phyloP scores from a whole-genome alignment of 2,888 invertebrate genomes.

The Tinea pellionella region DNA sequence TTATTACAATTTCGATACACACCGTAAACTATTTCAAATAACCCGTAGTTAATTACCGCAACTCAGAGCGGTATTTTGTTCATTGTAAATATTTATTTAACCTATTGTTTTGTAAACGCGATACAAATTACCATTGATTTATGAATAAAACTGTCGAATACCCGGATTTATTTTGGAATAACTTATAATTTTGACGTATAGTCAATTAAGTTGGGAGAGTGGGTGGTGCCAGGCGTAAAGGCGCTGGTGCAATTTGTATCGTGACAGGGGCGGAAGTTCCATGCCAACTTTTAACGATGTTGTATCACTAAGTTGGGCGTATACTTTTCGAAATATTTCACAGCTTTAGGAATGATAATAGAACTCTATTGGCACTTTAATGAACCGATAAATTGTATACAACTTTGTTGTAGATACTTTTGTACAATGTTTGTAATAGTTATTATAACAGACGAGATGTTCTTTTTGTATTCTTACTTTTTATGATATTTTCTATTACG shows the following conservation, averaged over 20 bases:
- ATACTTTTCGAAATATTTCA: constrained; percentile 11
- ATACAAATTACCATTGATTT: neutral
- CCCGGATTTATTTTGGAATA: neutral
- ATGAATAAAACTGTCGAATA: neutral
- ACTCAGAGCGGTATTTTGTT: neutral
- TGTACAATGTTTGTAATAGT: neutral
- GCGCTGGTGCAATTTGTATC: constrained; percentile 53
- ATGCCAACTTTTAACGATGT: constrained; percentile 15
- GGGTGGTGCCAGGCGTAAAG: constrained; percentile 27
- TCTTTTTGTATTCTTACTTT: neutral
- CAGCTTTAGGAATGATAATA: constrained; percentile 7
- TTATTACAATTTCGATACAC: neutral
- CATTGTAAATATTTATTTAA: neutral
- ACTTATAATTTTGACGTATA: constrained; percentile 51
- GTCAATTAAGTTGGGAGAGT: constrained; percentile 51
- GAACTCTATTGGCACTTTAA: constrained; percentile 13
- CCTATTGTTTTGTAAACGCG: neutral
- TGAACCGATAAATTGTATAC: constrained; percentile 11
- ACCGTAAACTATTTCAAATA: neutral
- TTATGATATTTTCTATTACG: too few species aligned
- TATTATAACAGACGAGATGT: neutral
- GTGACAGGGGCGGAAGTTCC: constrained; percentile 34
- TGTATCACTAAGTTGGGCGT: constrained; percentile 14
- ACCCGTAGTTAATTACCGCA: neutral
- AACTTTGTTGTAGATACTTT: neutral